These are phyloP conservation scores for Xiphydria camelus DNA, from an alignment of 2,888 invertebrate species.

Conservation along the genomic window DNA sequence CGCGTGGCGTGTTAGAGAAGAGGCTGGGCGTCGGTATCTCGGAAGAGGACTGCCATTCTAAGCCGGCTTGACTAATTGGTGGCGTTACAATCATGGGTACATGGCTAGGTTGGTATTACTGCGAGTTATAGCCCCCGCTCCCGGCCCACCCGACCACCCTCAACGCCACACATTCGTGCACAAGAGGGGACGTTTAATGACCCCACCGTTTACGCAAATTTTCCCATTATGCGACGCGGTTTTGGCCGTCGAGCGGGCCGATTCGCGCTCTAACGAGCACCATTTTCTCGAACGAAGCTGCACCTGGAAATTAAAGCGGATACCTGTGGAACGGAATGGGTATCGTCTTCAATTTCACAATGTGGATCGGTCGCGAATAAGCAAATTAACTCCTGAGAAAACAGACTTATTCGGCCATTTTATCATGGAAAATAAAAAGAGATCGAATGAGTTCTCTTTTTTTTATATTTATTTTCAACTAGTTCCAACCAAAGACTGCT, in stretches of 20 bases:
- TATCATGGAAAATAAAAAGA: too few relatives aligned
- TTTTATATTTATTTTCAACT: too few relatives aligned
- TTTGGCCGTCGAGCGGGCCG: slow-evolving; percentile 47
- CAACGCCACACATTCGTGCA: slow-evolving; percentile 30
- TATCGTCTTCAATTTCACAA: too few relatives aligned
- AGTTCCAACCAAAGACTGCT: too few relatives aligned
- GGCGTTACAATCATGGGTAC: slow-evolving; percentile 58
- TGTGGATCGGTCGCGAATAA: too few relatives aligned
- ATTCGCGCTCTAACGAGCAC: slow-evolving; percentile 30
- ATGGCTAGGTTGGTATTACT: slow-evolving; percentile 58
- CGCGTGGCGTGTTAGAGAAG: not conserved
- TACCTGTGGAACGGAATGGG: too few relatives aligned
- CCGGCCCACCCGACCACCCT: slow-evolving; percentile 31
- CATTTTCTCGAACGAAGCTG: slow-evolving; percentile 34
- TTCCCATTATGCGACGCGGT: slow-evolving; percentile 56
- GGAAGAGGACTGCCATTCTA: slow-evolving; percentile 50
- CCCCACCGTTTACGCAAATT: slow-evolving; percentile 58
- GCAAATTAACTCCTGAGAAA: too few relatives aligned
- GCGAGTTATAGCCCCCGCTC: slow-evolving; percentile 55
- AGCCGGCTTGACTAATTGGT: slow-evolving; percentile 58
- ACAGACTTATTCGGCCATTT: too few relatives aligned
- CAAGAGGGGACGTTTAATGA: slow-evolving; percentile 50
- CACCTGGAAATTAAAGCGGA: too few relatives aligned
- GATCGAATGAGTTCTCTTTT: too few relatives aligned
- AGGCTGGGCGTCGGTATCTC: slow-evolving; percentile 29